A percentile compares a stretch with the other conserved stretches of the same genome.
These are phyloP conservation scores for Furcula furcula DNA, from an alignment of 2,888 invertebrate species.

Conservation along the genomic window DNA sequence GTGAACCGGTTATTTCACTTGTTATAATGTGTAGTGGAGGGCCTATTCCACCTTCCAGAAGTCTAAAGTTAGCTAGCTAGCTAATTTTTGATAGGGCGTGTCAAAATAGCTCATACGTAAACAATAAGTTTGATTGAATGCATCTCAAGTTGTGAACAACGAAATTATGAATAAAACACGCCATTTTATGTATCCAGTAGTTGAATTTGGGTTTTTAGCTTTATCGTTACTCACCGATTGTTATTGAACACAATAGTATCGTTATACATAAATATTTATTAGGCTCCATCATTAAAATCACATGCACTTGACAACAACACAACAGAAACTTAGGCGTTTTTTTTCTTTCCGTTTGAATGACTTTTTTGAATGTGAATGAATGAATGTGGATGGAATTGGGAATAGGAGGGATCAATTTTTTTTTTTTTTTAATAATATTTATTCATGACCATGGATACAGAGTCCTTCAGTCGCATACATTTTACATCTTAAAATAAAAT, in stretches of 20 bases:
- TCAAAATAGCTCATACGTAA: conserved; percentile 3
- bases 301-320: conserved; percentile 14
- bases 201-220: neutral
- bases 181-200: conserved; percentile 7
- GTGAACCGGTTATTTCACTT: too few species aligned
- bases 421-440: too few species aligned
- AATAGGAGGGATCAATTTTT: too few species aligned
- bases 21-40: too few species aligned
- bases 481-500: too few species aligned
- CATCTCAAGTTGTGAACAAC: conserved; percentile 3
- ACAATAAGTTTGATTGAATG: neutral
- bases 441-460: too few species aligned
- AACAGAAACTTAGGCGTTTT: conserved; percentile 2
- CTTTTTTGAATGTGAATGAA: conserved; percentile 21
- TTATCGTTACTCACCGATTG: conserved; percentile 48
- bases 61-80: too few species aligned
- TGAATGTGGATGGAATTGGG: neutral
- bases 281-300: conserved; percentile 43
- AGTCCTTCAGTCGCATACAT: too few species aligned
- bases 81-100: conserved; percentile 14
- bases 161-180: conserved; percentile 3
- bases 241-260: conserved; percentile 38
- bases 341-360: conserved; percentile 26
- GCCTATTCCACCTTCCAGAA: too few species aligned
- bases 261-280: conserved; percentile 39